Evolutionary conservation across 2,113 vertebrate genomes (phyloP), one percentile per base, ranked within the genome.

Genomic region (Polyodon spathula): DNA sequence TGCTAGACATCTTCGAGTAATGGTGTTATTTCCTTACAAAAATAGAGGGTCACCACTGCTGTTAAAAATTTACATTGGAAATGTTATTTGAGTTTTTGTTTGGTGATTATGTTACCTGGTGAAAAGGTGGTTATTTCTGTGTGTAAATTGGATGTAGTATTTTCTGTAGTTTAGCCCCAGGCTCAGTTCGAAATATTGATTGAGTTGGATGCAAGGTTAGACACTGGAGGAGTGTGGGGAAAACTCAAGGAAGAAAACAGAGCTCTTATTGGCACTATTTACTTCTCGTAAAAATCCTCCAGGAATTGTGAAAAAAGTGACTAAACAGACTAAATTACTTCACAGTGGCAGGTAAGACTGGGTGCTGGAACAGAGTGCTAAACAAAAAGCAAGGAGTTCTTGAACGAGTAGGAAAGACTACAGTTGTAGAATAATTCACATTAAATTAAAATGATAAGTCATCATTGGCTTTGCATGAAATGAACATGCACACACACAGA

Each of bases 41-140:
- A 86, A 87, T 72, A 65, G 67, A 68, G 81, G 88, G 84, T 88
- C 90, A 79, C 55, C 16, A 37, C 65, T 0, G 44, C 76, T 48
- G 41, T 71, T 41, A 68, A 15, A 61, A 69, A 76, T 75, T 68
- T 10, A 69, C 81, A 77, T 73, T 38, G 70, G 63, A 73, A 72
- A 77, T 27, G 17, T 43, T 44, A 53, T 55, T 61, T 59, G 55
- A 68, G 65, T 68, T 80, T 86, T 82, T 82, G 77, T 77, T 84
- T 62, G 66, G 82, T 66, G 75, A 76, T 78, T 80, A 86, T 84
- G 79, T 77, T 78, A 84, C 76, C 82, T 79, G 75, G 74, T 11
- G 73, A 66, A 85, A 81, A 91, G 84, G 81, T 84, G 86, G 84
- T 83, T 79, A 84, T 84, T 79, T 83, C 81, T 84, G 76, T 81